These are phyloP conservation scores for Climacteris rufus DNA, from an alignment of 2,113 vertebrate species.

Conservation along the genomic window DNA sequence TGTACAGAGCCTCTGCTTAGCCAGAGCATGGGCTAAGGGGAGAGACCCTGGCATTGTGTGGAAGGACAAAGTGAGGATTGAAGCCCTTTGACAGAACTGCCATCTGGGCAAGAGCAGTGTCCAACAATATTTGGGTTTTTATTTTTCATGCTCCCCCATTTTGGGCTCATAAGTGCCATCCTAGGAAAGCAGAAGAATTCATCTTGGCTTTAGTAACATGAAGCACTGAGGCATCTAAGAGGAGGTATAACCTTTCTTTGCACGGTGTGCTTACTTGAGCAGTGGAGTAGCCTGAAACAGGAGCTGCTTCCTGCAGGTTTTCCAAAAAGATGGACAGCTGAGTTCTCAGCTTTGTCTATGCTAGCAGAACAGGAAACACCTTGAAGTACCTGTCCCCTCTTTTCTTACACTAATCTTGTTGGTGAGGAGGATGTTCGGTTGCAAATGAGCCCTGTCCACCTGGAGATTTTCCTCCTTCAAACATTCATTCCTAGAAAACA, in stretches of 20 bases:
- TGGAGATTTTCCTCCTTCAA: neutral
- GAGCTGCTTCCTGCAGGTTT: neutral
- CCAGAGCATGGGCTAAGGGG: neutral
- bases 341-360: neutral
- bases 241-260: neutral
- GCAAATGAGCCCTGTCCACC: neutral
- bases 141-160: neutral
- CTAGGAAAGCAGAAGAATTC: neutral
- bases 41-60: neutral
- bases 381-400: neutral
- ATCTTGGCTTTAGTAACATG: neutral
- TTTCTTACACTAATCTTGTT: neutral
- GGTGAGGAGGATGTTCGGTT: neutral
- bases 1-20: neutral
- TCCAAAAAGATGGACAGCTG: neutral
- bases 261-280: neutral
- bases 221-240: neutral
- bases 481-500: neutral
- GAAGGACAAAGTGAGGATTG: neutral
- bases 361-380: neutral
- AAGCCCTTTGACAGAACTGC: neutral
- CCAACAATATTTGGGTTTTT: fast-evolving
- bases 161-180: neutral
- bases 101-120: neutral
- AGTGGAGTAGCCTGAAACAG: neutral